These are phyloP conservation scores for Calyptomena viridis DNA, from an alignment of 2,113 vertebrate genomes.

Conservation along the genomic window DNA sequence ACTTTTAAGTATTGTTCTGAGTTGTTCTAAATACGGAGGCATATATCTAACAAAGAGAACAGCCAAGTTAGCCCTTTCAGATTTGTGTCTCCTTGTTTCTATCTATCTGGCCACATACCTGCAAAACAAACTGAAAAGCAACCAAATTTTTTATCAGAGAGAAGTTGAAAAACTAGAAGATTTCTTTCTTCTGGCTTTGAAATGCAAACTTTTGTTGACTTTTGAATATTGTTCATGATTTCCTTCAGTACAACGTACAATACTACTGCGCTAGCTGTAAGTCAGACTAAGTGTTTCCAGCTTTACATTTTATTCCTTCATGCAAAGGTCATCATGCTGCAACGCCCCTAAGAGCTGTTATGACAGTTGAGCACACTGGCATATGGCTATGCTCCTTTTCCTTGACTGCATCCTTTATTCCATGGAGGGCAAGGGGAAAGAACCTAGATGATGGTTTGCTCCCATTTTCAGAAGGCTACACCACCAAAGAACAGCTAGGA, in stretches of 20 bases:
- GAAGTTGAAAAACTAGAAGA: neutral
- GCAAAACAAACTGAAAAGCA: constrained; percentile 15
- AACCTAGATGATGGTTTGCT: neutral
- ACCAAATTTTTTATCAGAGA: neutral
- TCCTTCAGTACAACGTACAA: neutral
- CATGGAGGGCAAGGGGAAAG: neutral
- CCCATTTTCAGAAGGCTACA: neutral
- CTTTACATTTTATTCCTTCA: neutral
- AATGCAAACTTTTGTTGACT: neutral
- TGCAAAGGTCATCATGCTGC: neutral
- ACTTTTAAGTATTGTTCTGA: constrained; percentile 60
- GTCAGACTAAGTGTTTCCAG: neutral
- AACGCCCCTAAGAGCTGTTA: neutral
- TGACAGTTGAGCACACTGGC: neutral
- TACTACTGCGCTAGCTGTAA: neutral
- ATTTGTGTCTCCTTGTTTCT: constrained; percentile 47
- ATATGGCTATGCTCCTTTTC: neutral
- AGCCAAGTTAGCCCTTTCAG: constrained; percentile 67
- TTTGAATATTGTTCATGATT: neutral
- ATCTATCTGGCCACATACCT: constrained; percentile 74
- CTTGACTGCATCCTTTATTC: neutral
- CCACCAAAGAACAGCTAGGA: neutral
- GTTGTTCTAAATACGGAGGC: constrained; percentile 59
- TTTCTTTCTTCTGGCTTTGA: neutral
- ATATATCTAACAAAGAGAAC: constrained; percentile 70